Base-by-base conservation (phyloP, 2,888 invertebrate genomes). In the Tetragonula carbonaria region DNA sequence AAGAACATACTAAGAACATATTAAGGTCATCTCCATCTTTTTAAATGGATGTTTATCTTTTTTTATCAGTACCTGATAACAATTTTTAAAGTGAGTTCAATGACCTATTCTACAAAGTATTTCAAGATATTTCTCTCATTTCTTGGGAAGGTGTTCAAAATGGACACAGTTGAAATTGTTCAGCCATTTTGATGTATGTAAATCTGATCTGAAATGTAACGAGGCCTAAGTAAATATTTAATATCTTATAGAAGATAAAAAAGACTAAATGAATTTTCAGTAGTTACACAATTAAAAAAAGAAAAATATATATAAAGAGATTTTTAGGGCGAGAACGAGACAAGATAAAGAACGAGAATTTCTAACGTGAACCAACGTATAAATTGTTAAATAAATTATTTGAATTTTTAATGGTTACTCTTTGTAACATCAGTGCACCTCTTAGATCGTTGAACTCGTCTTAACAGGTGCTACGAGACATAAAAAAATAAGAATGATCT, bases 11-110 rank as follows among this genome's bases (percentile, higher is more conserved):
- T 67, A 75, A 75, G 67, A 75, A 67, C 75, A 57, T 75, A 67
- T 75, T 75, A 75, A 75, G 67, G 67, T 75, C 75, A 75, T 85
- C 71, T 88, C 80, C 78, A 82, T 84, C 67, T 67, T 67, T 75
- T 75, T 75, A 75, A 84, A 74, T 84, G 74, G 74, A 74, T 84
- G 16, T 70, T 65, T 16, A 21, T 74, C 38, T 71, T 74, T 79
- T 66, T 70, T 62, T 59, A 74, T 63, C 65, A 70, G 73, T 63
- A 75, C 63, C 74, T 78, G 59, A 76, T 70, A 70, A 38, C 33
- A 55, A 18, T 21, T 74, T 74, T 74, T 74, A 66, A 74, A 74
- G 74, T 74, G 65, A 74, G 74, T 74, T 74, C 74, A 74, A 65
- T 74, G 74, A 74, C 65, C 66, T 75, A 74, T 74, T 62, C 73